Percentiles rank a stretch among this genome's conserved stretches.
phyloP scores from a whole-genome alignment of 2,888 invertebrate species.

The Phlogophora meticulosa region DNA sequence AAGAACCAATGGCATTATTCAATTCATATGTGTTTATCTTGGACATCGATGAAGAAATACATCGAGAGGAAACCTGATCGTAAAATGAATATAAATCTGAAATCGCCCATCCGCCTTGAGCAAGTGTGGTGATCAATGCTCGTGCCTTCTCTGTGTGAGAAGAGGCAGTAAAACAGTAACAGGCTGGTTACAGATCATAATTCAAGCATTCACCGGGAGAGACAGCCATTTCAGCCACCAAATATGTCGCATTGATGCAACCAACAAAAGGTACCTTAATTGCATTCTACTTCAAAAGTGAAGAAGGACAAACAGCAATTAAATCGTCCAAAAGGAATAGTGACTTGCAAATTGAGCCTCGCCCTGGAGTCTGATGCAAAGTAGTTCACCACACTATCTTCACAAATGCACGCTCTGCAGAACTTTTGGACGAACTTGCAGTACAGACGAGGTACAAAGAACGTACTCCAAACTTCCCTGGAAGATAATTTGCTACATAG shows the following conservation, averaged over 20 bases:
- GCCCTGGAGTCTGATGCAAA: constrained; percentile 65
- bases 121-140: too few species aligned
- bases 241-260: constrained; percentile 21
- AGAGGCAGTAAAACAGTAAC: too few species aligned
- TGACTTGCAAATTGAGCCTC: constrained; percentile 66
- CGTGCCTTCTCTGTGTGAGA: too few species aligned
- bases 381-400: constrained; percentile 70
- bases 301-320: constrained; percentile 54
- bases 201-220: too few species aligned
- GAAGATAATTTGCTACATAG: constrained; percentile 40
- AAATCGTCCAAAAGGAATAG: constrained; percentile 59
- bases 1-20: too few species aligned
- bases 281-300: constrained; percentile 36
- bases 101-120: too few species aligned
- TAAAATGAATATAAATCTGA: too few species aligned
- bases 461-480: constrained; percentile 40
- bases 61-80: too few species aligned
- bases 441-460: constrained; percentile 42
- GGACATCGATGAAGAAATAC: too few species aligned
- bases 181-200: not conserved
- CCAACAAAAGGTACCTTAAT: constrained; percentile 42
- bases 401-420: constrained; percentile 66
- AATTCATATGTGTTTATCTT: too few species aligned
- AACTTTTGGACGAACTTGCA: constrained; percentile 58
- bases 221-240: constrained; percentile 6